phyloP scores from a whole-genome alignment of 2,888 invertebrate genomes.

The Gymnocheta viridis region DNA sequence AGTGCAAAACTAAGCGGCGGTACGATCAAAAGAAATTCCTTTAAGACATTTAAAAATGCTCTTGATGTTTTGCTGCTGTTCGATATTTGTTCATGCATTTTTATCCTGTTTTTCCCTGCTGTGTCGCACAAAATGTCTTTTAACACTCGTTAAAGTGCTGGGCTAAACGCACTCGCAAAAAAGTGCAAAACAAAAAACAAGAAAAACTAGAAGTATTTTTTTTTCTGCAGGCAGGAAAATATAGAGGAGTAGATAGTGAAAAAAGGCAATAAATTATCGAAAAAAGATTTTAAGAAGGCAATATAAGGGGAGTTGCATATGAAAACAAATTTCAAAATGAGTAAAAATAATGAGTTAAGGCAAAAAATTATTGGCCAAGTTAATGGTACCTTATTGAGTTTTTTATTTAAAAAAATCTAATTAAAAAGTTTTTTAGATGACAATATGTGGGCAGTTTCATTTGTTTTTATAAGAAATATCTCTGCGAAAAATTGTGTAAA shows the following conservation, averaged over 20 bases:
- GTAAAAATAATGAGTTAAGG: neutral
- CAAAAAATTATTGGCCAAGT: too few relatives aligned
- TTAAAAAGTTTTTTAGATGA: too few relatives aligned
- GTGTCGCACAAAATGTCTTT: conserved; percentile 41
- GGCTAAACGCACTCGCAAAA: neutral
- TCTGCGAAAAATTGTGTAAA: too few relatives aligned
- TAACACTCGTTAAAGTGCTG: conserved; percentile 27
- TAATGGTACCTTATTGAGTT: too few relatives aligned
- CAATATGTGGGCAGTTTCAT: too few relatives aligned
- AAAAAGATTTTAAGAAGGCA: neutral
- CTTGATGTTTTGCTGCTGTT: conserved; percentile 36
- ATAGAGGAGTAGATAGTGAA: neutral
- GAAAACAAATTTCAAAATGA: neutral
- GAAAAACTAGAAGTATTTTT: neutral
- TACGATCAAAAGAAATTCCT: conserved; percentile 66
- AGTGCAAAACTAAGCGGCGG: conserved; percentile 63
- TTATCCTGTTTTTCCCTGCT: conserved; percentile 31
- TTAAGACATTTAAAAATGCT: conserved; percentile 60
- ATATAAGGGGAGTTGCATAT: conserved; percentile 14
- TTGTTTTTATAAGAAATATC: too few relatives aligned
- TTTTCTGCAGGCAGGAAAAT: neutral
- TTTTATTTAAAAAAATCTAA: too few relatives aligned
- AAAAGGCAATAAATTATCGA: conserved; percentile 60
- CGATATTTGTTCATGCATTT: conserved; percentile 1
- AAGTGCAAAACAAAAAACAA: neutral